phyloP scores from a whole-genome alignment of 1,140 invertebrate species.

The Ceratoteleas bidentatus region DNA sequence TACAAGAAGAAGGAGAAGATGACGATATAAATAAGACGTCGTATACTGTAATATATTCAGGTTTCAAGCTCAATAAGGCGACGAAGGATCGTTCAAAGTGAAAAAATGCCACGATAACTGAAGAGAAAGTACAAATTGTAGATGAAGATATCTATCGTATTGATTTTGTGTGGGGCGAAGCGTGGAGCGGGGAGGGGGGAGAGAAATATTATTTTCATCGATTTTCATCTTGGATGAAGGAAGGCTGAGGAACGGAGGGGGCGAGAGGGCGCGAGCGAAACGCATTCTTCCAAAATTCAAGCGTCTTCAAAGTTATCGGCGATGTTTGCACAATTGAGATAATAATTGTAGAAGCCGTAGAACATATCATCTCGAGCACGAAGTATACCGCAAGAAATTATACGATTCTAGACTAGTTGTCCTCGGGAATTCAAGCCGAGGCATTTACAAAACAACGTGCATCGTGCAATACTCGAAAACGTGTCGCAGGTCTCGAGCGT shows the following conservation, averaged over 20 bases:
- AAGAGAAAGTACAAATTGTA: conserved; percentile 81
- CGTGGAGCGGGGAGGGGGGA: conserved; percentile 27
- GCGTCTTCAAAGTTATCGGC: conserved; percentile 75
- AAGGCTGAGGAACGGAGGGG: conserved; percentile 23
- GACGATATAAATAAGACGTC: conserved; percentile 71
- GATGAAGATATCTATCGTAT: conserved; percentile 69
- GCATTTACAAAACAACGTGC: conserved; percentile 21
- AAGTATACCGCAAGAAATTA: conserved; percentile 74
- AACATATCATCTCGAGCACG: too few species aligned
- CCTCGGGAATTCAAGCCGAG: conserved; percentile 44
- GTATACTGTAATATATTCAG: conserved; percentile 77
- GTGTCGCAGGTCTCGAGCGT: too few species aligned
- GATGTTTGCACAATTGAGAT: conserved; percentile 59
- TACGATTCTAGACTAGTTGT: conserved; percentile 77
- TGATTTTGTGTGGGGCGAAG: conserved; percentile 60
- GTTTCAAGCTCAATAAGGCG: conserved; percentile 75
- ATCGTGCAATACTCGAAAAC: conserved; percentile 62
- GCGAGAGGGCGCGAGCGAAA: conserved; percentile 43
- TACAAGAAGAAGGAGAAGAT: conserved; percentile 59
- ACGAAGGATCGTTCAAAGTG: conserved; percentile 71
- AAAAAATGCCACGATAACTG: conserved; percentile 78
- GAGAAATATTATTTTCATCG: conserved; percentile 59
- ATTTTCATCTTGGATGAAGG: conserved; percentile 58
- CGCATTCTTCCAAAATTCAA: conserved; percentile 56
- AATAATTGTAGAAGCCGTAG: too few species aligned